These are phyloP conservation scores for Glaucopsyche alexis DNA, from an alignment of 2,888 invertebrate species.

Conservation along the genomic window DNA sequence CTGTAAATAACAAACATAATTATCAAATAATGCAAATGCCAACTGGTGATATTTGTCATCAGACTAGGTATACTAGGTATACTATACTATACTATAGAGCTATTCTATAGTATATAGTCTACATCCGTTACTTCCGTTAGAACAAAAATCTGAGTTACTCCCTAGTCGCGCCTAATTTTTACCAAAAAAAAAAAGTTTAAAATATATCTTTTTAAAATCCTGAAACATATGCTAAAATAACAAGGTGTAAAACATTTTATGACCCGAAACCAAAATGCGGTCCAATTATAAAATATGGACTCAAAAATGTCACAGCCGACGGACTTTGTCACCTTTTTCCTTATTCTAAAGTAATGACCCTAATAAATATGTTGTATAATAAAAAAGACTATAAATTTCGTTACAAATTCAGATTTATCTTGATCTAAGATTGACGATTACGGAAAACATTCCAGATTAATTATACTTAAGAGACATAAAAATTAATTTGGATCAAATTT, in stretches of 20 bases:
- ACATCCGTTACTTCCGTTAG: too few relatives aligned
- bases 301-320: slow-evolving; percentile 1
- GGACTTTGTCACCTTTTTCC: slow-evolving; percentile 18
- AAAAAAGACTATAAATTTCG: slow-evolving; percentile 9
- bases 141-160: too few relatives aligned
- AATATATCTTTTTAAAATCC: background rate
- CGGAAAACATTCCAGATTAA: slow-evolving; percentile 5
- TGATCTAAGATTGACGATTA: slow-evolving; percentile 12
- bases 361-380: slow-evolving; percentile 20
- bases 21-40: too few relatives aligned
- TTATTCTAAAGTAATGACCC: slow-evolving; percentile 1
- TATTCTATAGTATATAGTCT: too few relatives aligned
- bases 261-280: background rate
- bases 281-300: background rate
- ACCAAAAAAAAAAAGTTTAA: too few relatives aligned
- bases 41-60: too few relatives aligned
- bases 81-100: too few relatives aligned
- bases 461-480: slow-evolving; percentile 1
- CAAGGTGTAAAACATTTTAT: slow-evolving; percentile 1
- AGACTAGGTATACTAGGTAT: too few relatives aligned
- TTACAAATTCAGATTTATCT: slow-evolving; percentile 19
- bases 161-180: too few relatives aligned
- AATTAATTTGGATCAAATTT: slow-evolving; percentile 13
- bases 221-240: background rate
- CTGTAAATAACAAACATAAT: too few relatives aligned